Base-by-base conservation (phyloP, 2,888 invertebrate genomes). In the Agelastica alni region DNA sequence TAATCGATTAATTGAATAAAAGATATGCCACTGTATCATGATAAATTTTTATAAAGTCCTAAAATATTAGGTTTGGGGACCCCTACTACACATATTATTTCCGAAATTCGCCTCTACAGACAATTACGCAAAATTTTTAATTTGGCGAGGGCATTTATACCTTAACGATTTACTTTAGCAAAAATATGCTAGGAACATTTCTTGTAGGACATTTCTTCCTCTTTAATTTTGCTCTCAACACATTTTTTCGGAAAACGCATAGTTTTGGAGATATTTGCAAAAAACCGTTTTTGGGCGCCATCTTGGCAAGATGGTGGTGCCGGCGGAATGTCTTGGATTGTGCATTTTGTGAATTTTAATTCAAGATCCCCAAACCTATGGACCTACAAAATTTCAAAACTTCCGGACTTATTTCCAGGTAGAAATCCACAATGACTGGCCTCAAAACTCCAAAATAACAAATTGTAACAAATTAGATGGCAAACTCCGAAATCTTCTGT, bases 221-320 rank as follows among this genome's bases (percentile, higher is more conserved):
- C n/a, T n/a, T n/a, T n/a, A n/a, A n/a, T n/a, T n/a, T n/a, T n/a
- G n/a, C n/a, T n/a, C n/a, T n/a, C n/a, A n/a, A n/a, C n/a, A 44
- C 28, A 44, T 10, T 44, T 44, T 44, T 44, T 28, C 10, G 12
- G 28, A 44, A 59, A 45, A 59, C 32, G 31, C 36, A 36, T 12
- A 36, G 36, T 36, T 36, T 36, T 36, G 14, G 36, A 36, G 36
- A 36, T 22, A 22, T 22, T 7, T 22, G 22, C 22, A 22, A 22
- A 22, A 5, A 22, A 22, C 7, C 22, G 6, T 22, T 7, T 5
- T 7, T 7, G 22, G 22, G 22, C 22, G 22, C 22, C 22, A 7
- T 5, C 22, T 7, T 22, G 4, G 4, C 22, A 22, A 22, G 22
- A 22, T 22, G 22, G 22, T 7, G 22, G 22, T 7, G 22, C 22